Base-by-base conservation (phyloP, 2,888 invertebrate genomes). In the Epistrophella euchroma region DNA sequence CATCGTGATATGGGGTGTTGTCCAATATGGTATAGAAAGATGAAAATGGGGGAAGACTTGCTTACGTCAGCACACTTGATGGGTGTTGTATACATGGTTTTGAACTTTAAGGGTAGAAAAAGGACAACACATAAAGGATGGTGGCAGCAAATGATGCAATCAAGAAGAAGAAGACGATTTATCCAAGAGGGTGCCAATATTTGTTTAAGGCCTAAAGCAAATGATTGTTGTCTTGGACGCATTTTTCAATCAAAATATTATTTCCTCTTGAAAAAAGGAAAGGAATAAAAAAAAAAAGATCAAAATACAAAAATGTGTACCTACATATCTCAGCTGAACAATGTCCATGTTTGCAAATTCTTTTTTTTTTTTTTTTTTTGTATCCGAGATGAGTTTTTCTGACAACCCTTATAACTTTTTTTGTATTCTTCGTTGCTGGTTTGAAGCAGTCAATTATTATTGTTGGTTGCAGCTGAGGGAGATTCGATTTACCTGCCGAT, bases 151-250 rank as follows among this genome's bases (percentile, higher is more conserved):
- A 37, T 52, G 50, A 52, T 68, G 52, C 52, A 75, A 75, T 50
- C 52, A 66, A 35, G 37, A 28, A 60, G 19, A 81, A 73, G 74
- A 45, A 64, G 28, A 86, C 78, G 58, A 82, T 86, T 82, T 86
- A 77, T 52, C 77, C 82, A 82, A 82, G 74, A 78, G 81, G 86
- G 82, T 85, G 85, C 47, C 85, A 76, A 85, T 85, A 74, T 86
- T 82, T 86, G 28, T 74, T 64, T 52, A 77, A 74, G 68, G 66
- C 77, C 74, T 58, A 78, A 82, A 77, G 86, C 73, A 77, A 85
- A 75, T 58, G 47, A 1, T 40, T 60, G 80, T 70, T 76, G 66
- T 76, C 85, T 70, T 77, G 82, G 22, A 78, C 86, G 82, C 86
- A 77, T 56, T 71, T 84, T 76, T 32, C 40, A 77, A 58, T 47